Evolutionary conservation across 2,888 invertebrate species (phyloP), one percentile per base, ranked within the genome.

Genomic region (Automeris io): DNA sequence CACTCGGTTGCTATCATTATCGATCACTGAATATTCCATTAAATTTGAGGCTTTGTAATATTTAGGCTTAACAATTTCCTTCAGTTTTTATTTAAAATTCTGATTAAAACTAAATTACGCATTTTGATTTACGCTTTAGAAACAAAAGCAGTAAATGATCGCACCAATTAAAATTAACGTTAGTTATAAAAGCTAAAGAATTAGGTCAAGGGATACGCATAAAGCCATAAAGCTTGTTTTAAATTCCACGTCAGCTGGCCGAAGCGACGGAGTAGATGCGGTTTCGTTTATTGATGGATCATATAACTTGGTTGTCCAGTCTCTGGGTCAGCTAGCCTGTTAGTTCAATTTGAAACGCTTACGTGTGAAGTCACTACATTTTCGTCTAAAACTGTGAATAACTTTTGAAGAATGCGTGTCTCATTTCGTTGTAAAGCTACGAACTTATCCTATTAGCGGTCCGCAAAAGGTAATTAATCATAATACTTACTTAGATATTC

Each of bases 301-400:
- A 81, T 86, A 86, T 85, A 86, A 85, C 81, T 72, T 57, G 70
- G 59, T 51, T 63, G 73, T 46, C 55, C 54, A 61, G 59, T 43
- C 39, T 51, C 50, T 55, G 57, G 59, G 51, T 58, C 59, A 60
- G 59, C 46, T 55, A 59, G 50, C 57, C 70, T 70, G 77, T 85
- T 83, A 86, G 85, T 86, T 67, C 65, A 79, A 78, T 75, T 79
- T 77, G 69, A 74, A 83, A 80, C 85, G 71, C 79, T 73, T 77
- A 59, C 64, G 76, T 68, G 79, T 65, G 71, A 63, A 75, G 79
- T 73, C 82, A 72, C 61, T 61, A 57, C 51, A 46, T 37, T 32
- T 37, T 23, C 16, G 31, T 23, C 11, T 18, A 21, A 23, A 22
- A 22, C 12, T 37, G 16, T 34, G 13, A 23, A 22, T 16, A 22